A percentile compares a stretch with the other conserved stretches of the same genome.
These are phyloP conservation scores for Tursiops truncatus DNA, from an alignment of 2,113 vertebrate species.

Conservation along the genomic window DNA sequence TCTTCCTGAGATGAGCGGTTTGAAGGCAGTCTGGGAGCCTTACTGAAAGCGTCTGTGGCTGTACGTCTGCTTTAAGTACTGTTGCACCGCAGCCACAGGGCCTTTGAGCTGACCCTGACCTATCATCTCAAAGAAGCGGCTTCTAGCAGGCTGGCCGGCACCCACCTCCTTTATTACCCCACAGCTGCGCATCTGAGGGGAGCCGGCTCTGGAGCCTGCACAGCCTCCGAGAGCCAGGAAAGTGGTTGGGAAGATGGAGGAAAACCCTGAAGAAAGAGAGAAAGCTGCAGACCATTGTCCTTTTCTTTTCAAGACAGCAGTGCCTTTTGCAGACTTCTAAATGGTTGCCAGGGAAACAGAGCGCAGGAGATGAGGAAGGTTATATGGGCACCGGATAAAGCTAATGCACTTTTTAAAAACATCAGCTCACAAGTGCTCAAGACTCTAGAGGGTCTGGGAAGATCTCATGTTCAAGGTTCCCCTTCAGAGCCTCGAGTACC, in stretches of 20 bases:
- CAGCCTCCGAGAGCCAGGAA: not conserved
- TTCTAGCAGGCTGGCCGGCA: not conserved
- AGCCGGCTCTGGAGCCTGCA: not conserved
- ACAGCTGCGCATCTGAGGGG: not conserved
- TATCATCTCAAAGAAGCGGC: not conserved
- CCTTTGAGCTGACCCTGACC: not conserved
- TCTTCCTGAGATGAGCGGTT: not conserved
- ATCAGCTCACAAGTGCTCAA: conserved; percentile 83
- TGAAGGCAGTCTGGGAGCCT: not conserved
- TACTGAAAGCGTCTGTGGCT: not conserved
- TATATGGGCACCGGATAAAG: conserved; percentile 84
- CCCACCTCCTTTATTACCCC: conserved; percentile 63
- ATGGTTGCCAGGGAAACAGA: conserved; percentile 88
- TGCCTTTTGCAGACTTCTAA: conserved; percentile 85
- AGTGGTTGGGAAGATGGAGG: not conserved
- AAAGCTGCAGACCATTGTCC: conserved; percentile 73
- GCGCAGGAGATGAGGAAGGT: conserved; percentile 85
- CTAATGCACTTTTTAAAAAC: conserved; percentile 84
- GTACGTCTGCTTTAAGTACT: not conserved
- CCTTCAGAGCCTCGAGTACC: conserved; percentile 66
- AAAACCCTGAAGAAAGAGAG: conserved; percentile 1
- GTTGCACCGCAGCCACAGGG: not conserved
- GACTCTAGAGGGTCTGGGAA: conserved; percentile 76
- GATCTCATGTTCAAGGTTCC: conserved; percentile 75
- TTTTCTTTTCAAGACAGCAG: conserved; percentile 79